A percentile compares a stretch with the other conserved stretches of the same genome.
Evolutionary conservation across 2,113 vertebrate species (phyloP).

Genomic region (Sinocyclocheilus anshuiensis): DNA sequence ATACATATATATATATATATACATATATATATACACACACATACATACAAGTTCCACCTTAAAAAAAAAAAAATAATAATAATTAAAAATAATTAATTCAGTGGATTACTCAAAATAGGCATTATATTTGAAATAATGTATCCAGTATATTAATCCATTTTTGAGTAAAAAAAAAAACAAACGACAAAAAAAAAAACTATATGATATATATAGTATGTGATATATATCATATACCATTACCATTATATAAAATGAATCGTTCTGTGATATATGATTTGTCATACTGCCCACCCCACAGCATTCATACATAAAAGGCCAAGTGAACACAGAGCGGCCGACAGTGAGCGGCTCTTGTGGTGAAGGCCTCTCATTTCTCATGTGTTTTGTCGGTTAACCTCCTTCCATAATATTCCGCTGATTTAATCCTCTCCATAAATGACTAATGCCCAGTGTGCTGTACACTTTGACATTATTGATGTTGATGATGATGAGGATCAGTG

Average conservation of each 20-base stretch:
- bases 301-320: background rate
- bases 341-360: background rate
- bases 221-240: background rate
- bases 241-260: background rate
- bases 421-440: conserved; percentile 65
- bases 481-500: conserved; percentile 68
- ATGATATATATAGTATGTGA: background rate
- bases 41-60: background rate
- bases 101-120: background rate
- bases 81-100: background rate
- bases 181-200: no score
- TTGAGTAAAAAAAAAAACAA: no score
- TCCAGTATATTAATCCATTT: no score
- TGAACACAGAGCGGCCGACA: background rate
- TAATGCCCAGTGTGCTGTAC: conserved; percentile 65
- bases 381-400: conserved; percentile 46
- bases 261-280: background rate
- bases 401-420: conserved; percentile 37
- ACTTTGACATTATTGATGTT: conserved; percentile 68
- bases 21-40: no score
- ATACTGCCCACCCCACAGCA: background rate
- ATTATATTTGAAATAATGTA: background rate
- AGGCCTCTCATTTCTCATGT: conserved; percentile 34
- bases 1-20: no score
- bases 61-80: background rate